Evolutionary conservation across 2,888 invertebrate genomes (phyloP), one percentile per base, ranked within the genome.

Genomic region (Ganaspis brasiliensis): DNA sequence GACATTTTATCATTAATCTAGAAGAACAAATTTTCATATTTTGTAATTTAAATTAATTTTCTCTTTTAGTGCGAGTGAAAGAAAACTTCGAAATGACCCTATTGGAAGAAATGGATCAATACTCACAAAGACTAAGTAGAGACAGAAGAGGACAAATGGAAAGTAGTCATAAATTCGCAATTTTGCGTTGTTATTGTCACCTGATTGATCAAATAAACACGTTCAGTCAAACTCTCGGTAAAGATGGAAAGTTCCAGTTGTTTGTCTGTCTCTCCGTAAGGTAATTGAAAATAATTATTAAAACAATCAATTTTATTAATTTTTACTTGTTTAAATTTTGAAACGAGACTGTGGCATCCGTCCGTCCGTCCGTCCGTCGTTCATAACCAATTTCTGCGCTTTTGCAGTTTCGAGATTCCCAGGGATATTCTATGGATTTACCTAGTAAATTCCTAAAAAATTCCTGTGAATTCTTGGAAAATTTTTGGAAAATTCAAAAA

Each of bases 241-340:
- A 99, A 91, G 99, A 99, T 92, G 99, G 98, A 71, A 98, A 98
- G 92, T 99, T 99, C 91, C 99, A 99, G 92, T 94, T 99, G 52
- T 98, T 99, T 89, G 96, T 99, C 84, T 98, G 99, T 91, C 94
- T 99, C 40, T 97, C 98, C 88, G 94, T 97, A 85, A 95, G 98
- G 98, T 98, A n/a, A n/a, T n/a, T n/a, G n/a, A n/a, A n/a, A n/a
- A n/a, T n/a, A n/a, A n/a, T n/a, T n/a, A n/a, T n/a, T n/a, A n/a
- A n/a, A n/a, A n/a, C n/a, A n/a, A 92, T 89, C 40, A 37, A 16
- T 16, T 70, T 37, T 19, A 16, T 21, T 26, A 37, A 57, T 49
- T 61, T 35, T 63, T 1, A 71, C 45, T 10, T 40, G 9, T 40
- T 19, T 71, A 45, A 45, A 16, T n/a, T n/a, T n/a, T n/a, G n/a